Evolutionary conservation across 2,113 vertebrate genomes (phyloP), one percentile per base, ranked within the genome.

Genomic region (Scophthalmus maximus): DNA sequence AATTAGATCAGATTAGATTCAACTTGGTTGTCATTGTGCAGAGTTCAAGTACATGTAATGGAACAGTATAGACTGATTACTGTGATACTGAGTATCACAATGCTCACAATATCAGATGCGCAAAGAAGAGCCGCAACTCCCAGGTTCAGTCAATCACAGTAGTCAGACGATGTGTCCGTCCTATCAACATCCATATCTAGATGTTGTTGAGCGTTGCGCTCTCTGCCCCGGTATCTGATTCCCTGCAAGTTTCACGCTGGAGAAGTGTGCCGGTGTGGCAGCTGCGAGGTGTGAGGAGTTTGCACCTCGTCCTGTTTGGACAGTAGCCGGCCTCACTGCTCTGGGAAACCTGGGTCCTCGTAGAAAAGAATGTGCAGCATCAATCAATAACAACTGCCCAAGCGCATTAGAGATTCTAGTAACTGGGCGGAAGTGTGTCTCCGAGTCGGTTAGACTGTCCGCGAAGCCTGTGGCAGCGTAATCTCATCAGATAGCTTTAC

Each of bases 261-360:
- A 84, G 51, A 89, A 90, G 89, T 89, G 90, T 91, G 92, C 82
- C 91, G 5, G 46, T 8, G 30, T 38, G 64, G 50, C 83, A 87
- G 89, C 92, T 27, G 78, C 49, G 76, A 91, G 63, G 92, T 91
- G 89, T 66, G 62, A 92, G 72, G 75, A 69, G 69, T 89, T 95
- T 79, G 76, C 93, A 91, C 94, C 82, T 90, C 49, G 1, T 59
- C 46, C 59, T 95, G 91, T 94, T 94, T 94, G 81, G 90, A 93
- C 92, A 93, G 90, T 85, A 90, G 92, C 5, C 27, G 50, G 52
- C 73, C 61, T 66, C 81, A 15, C 72, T 86, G 86, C 51, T 82
- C 79, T 91, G 89, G 73, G 91, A 92, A n/a, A 92, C 61, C 25
- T 51, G 14, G 23, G 65, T 52, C 32, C 1, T 1, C 38, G 5